Conservation (phyloP, 2,888 invertebrate genomes). For the Hecatera dysodea region DNA sequence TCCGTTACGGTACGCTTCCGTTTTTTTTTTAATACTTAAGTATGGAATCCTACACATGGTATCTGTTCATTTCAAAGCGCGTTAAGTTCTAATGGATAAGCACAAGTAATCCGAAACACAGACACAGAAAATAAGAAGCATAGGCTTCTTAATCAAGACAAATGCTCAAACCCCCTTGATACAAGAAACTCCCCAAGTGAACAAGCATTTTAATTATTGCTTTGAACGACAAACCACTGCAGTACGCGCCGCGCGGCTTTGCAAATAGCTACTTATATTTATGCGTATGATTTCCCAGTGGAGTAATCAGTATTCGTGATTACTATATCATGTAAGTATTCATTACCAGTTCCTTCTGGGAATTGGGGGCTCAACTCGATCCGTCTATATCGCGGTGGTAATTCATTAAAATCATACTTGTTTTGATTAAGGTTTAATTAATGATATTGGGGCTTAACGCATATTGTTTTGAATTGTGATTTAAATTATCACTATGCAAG, state of each 20-base stretch:
- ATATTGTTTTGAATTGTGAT: neutral
- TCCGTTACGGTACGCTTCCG: no score
- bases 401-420: constrained; percentile 14
- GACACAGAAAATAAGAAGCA: no score
- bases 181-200: constrained; percentile 13
- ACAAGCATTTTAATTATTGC: constrained; percentile 26
- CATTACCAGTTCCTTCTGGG: constrained; percentile 43
- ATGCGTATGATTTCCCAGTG: constrained; percentile 44
- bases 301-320: constrained; percentile 57
- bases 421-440: constrained; percentile 15
- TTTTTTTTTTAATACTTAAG: no score
- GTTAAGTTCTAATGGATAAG: no score
- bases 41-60: no score
- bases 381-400: constrained; percentile 20
- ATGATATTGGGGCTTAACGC: neutral
- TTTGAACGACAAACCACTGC: constrained; percentile 23
- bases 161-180: no score
- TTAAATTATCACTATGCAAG: neutral
- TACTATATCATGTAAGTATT: constrained; percentile 51
- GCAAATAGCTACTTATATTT: constrained; percentile 20
- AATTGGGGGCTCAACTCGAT: constrained; percentile 5
- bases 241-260: neutral
- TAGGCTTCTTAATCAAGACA: no score
- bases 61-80: no score
- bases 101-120: no score